Evolutionary conservation across 2,797 vertebrate species (phyloP).

Genomic region (Chromis chromis): DNA sequence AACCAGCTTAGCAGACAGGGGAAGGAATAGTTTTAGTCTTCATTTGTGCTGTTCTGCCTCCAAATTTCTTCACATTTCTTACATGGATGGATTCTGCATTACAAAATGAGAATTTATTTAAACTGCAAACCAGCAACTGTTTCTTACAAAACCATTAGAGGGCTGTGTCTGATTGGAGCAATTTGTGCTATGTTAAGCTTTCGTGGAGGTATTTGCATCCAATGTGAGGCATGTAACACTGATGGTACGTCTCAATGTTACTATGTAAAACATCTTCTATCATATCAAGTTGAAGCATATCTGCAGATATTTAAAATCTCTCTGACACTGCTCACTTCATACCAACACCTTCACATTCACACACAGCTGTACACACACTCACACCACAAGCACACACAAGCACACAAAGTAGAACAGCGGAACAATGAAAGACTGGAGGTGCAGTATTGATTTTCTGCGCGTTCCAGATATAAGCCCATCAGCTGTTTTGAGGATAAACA

Average conservation of each 20-base stretch:
- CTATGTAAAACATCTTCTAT: conserved; percentile 5
- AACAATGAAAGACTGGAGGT: conserved; percentile 25
- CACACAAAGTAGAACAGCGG: conserved; percentile 20
- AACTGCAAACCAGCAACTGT: not conserved
- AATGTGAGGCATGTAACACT: conserved; percentile 38
- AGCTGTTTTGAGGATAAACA: conserved; percentile 43
- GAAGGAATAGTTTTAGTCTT: not conserved
- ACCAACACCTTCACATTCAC: conserved; percentile 10
- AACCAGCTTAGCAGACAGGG: not conserved
- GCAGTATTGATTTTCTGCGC: conserved; percentile 53
- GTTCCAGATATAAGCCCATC: conserved; percentile 32
- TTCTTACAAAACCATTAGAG: conserved; percentile 19
- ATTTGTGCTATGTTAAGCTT: conserved; percentile 11
- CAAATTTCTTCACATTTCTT: not conserved
- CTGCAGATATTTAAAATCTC: conserved; percentile 46
- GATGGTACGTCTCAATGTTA: conserved; percentile 17
- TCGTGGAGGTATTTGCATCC: conserved; percentile 17
- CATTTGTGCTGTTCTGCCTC: not conserved
- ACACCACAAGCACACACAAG: conserved; percentile 2
- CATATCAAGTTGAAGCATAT: conserved; percentile 27
- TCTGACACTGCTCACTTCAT: conserved; percentile 3
- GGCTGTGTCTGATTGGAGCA: conserved; percentile 10
- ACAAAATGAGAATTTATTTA: no score
- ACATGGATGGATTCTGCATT: not conserved
- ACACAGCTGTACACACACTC: conserved; percentile 14